Evolutionary conservation across 2,888 invertebrate genomes (phyloP).

Genomic region (Rhyacophila evoluta): DNA sequence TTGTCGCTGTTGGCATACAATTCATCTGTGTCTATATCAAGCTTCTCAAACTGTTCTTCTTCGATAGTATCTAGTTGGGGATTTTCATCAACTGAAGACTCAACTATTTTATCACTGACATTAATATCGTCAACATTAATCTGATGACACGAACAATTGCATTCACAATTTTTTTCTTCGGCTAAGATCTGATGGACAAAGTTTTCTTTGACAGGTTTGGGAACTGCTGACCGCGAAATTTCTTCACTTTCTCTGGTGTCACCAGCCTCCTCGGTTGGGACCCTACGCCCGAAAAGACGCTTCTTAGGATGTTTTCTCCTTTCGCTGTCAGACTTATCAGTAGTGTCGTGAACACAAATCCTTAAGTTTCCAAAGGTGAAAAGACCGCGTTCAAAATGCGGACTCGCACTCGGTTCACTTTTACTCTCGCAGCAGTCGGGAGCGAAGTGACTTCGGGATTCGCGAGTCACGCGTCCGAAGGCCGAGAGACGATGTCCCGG

Average conservation of each 20-base stretch:
- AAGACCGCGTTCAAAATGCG: background rate
- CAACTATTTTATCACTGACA: background rate
- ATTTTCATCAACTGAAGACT: background rate
- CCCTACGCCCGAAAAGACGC: background rate
- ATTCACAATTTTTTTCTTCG: background rate
- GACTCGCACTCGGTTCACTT: background rate
- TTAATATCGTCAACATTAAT: background rate
- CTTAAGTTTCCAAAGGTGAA: constrained; percentile 1
- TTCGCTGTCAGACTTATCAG: background rate
- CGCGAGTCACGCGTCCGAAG: constrained; percentile 9
- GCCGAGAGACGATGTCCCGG: constrained; percentile 22
- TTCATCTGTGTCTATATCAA: background rate
- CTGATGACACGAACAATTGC: background rate
- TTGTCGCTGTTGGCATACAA: background rate
- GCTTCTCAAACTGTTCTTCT: constrained; percentile 4
- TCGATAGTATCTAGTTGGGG: background rate
- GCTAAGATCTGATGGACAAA: background rate
- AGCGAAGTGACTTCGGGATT: constrained; percentile 15
- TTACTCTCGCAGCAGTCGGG: constrained; percentile 12
- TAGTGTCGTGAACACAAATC: background rate
- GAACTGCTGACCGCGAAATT: constrained; percentile 6
- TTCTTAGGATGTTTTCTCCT: background rate
- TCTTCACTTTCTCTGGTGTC: background rate
- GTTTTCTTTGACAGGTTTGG: background rate
- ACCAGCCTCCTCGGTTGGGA: background rate